Percentiles rank a stretch among this genome's conserved stretches.
These are phyloP conservation scores for Acanthoscelides obtectus DNA, from an alignment of 2,888 invertebrate genomes.

Conservation along the genomic window DNA sequence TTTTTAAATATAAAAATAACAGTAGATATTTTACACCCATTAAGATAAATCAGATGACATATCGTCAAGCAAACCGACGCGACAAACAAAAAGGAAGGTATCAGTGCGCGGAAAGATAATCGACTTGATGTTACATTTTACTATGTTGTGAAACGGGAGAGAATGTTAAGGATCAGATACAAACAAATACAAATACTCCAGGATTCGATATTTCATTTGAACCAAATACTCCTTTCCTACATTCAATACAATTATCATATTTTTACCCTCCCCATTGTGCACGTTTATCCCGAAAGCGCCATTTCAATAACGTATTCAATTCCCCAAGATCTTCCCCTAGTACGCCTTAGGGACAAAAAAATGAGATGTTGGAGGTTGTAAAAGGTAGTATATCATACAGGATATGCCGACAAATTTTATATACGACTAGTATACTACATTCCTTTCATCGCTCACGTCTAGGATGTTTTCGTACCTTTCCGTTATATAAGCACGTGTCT, in stretches of 20 bases:
- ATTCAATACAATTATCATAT: neutral
- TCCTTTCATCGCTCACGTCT: neutral
- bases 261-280: neutral
- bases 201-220: neutral
- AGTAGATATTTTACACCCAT: too few species aligned
- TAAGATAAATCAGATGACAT: too few species aligned
- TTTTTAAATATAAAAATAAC: too few species aligned
- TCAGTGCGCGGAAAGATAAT: too few species aligned
- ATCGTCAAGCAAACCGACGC: too few species aligned
- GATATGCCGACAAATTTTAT: neutral
- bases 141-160: too few species aligned
- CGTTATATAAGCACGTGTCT: neutral
- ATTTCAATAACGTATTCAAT: neutral
- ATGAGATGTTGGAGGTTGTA: neutral
- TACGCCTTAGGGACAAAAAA: neutral
- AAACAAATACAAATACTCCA: neutral
- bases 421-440: neutral
- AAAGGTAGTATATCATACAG: neutral
- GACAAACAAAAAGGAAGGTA: too few species aligned
- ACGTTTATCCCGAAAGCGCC: neutral
- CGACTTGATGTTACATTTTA: too few species aligned
- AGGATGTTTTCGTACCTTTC: neutral
- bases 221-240: neutral
- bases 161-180: too few species aligned
- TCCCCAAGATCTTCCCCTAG: neutral